These are phyloP conservation scores for Chionodraco myersi DNA, from an alignment of 2,113 vertebrate genomes.

Conservation along the genomic window DNA sequence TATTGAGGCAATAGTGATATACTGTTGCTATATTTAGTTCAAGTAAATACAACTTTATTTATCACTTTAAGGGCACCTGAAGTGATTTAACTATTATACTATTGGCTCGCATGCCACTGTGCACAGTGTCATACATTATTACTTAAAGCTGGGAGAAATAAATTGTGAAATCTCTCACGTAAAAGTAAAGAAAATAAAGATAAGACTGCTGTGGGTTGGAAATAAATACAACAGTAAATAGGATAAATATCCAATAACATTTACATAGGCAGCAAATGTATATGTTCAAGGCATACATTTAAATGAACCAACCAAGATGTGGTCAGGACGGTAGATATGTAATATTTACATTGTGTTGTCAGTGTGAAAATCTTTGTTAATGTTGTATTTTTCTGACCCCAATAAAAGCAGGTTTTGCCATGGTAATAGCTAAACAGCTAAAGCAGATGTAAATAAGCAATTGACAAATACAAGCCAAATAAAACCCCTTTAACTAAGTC, in stretches of 20 bases:
- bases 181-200: no score
- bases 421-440: conserved; percentile 8
- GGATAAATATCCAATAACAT: not conserved
- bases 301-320: not conserved
- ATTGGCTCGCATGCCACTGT: not conserved
- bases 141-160: not conserved
- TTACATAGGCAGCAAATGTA: not conserved
- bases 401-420: conserved; percentile 8
- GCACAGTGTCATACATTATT: not conserved
- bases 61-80: not conserved
- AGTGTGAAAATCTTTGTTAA: not conserved
- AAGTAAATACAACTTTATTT: not conserved
- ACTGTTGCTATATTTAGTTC: not conserved
- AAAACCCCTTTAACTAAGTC: not conserved
- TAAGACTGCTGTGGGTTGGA: not conserved
- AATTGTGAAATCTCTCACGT: not conserved
- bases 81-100: not conserved
- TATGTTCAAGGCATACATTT: not conserved
- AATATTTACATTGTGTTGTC: not conserved
- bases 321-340: not conserved
- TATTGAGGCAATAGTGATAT: not conserved
- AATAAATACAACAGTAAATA: not conserved
- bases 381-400: not conserved
- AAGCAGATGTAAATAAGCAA: conserved; percentile 7
- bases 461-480: conserved; percentile 5